A percentile compares a stretch with the other conserved stretches of the same genome.
phyloP scores from a whole-genome alignment of 2,888 invertebrate genomes.

The Drosophila crucigera region DNA sequence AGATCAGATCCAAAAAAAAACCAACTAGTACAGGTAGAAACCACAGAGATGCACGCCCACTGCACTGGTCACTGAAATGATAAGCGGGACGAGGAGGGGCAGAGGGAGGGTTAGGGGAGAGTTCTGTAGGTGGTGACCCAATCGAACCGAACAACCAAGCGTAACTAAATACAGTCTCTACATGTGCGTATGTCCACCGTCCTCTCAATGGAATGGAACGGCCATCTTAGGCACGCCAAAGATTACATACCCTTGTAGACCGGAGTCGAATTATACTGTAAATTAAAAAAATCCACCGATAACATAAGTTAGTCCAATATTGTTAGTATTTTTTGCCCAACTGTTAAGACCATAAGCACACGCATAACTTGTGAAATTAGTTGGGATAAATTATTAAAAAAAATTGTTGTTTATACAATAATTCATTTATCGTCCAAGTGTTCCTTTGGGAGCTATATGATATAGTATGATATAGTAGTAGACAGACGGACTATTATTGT shows the following conservation, averaged over 20 bases:
- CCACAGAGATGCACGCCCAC: slow-evolving; percentile 40
- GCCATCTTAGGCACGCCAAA: neutral
- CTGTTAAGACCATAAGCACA: neutral
- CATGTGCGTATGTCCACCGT: neutral
- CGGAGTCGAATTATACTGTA: neutral
- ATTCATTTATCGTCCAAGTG: neutral
- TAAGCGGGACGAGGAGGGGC: too few species aligned
- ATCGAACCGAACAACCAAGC: slow-evolving; percentile 24
- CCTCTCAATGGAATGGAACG: neutral
- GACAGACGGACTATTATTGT: neutral
- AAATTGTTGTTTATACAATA: neutral
- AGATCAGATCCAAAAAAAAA: neutral
- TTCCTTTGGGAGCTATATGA: neutral
- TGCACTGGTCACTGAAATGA: slow-evolving; percentile 4
- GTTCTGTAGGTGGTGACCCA: slow-evolving; percentile 18
- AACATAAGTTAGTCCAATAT: neutral
- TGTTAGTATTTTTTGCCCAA: neutral
- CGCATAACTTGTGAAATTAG: neutral
- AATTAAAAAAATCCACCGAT: neutral
- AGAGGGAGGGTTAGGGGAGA: too few species aligned
- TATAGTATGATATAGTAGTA: neutral
- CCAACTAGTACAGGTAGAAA: slow-evolving; percentile 11
- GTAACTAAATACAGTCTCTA: neutral
- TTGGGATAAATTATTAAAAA: neutral
- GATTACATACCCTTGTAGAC: neutral